Conservation (phyloP, 1,140 invertebrate genomes). For the Brachionus rotundiformis region DNA sequence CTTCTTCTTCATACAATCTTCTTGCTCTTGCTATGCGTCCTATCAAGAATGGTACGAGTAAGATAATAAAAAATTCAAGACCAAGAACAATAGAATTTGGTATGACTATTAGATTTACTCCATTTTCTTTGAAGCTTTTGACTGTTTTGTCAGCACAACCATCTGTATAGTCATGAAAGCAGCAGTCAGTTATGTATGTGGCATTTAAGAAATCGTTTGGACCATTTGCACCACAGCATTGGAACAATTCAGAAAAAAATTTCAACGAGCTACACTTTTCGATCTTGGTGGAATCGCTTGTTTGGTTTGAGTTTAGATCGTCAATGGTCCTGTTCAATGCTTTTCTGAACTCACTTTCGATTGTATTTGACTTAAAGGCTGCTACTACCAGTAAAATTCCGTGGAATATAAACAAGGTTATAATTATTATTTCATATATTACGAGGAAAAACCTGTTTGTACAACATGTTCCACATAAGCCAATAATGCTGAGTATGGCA, state of each 20-base stretch:
- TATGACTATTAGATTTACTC: constrained; percentile 34
- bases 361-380: constrained; percentile 22
- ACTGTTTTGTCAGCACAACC: constrained; percentile 45
- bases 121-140: background rate
- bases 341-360: constrained; percentile 37
- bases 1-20: constrained; percentile 26
- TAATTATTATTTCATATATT: constrained; percentile 38
- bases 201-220: constrained; percentile 34
- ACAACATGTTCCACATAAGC: constrained; percentile 38
- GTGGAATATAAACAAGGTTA: constrained; percentile 25
- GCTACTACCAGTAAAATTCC: constrained; percentile 24
- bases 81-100: constrained; percentile 39
- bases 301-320: constrained; percentile 24
- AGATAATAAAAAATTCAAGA: constrained; percentile 40
- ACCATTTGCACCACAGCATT: constrained; percentile 43
- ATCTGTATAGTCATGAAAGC: background rate
- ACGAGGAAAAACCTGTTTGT: constrained; percentile 34
- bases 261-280: background rate
- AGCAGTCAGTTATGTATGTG: constrained; percentile 17
- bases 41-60: constrained; percentile 49
- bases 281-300: background rate
- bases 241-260: constrained; percentile 35
- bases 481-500: constrained; percentile 12
- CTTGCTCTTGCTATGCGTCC: constrained; percentile 39
- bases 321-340: constrained; percentile 19